A percentile compares a stretch with the other conserved stretches of the same genome.
These are phyloP conservation scores for Neodiprion pinetum DNA, from an alignment of 1,140 invertebrate species.

Conservation along the genomic window DNA sequence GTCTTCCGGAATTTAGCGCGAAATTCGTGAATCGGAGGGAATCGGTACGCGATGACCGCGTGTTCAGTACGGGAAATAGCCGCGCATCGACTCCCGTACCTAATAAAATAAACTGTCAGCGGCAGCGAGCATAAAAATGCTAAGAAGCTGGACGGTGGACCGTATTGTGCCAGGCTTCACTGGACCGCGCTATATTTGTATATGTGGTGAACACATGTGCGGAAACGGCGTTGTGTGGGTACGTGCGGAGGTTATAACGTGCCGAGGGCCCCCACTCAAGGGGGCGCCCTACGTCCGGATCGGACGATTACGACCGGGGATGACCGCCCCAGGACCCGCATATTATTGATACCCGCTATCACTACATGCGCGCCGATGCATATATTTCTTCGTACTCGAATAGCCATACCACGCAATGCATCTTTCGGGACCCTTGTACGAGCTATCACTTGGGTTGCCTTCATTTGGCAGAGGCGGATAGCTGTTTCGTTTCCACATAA, in stretches of 20 bases:
- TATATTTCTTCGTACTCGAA: too few relatives aligned
- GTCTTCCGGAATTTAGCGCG: background rate
- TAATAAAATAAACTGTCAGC: slow-evolving; percentile 63
- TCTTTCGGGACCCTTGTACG: too few relatives aligned
- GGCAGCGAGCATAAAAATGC: slow-evolving; percentile 61
- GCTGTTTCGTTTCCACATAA: too few relatives aligned
- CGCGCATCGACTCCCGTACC: slow-evolving; percentile 25
- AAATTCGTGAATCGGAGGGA: background rate
- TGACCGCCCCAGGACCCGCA: slow-evolving; percentile 37
- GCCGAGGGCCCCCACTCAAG: background rate
- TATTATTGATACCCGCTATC: slow-evolving; percentile 38
- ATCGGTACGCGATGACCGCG: background rate
- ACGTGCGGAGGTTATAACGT: slow-evolving; percentile 1
- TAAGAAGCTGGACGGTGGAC: slow-evolving; percentile 49
- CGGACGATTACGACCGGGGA: background rate
- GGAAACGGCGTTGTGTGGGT: background rate
- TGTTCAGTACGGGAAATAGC: background rate
- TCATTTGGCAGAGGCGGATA: too few relatives aligned
- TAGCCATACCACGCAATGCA: too few relatives aligned
- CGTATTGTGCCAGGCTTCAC: slow-evolving; percentile 20
- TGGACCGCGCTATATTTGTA: slow-evolving; percentile 27
- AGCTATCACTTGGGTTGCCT: too few relatives aligned
- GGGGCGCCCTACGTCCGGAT: too few relatives aligned
- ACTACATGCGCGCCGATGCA: slow-evolving; percentile 1
- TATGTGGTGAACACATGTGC: slow-evolving; percentile 17